Evolutionary conservation across 1,140 invertebrate genomes (phyloP), one percentile per base, ranked within the genome.

Genomic region (Drosophila tani): DNA sequence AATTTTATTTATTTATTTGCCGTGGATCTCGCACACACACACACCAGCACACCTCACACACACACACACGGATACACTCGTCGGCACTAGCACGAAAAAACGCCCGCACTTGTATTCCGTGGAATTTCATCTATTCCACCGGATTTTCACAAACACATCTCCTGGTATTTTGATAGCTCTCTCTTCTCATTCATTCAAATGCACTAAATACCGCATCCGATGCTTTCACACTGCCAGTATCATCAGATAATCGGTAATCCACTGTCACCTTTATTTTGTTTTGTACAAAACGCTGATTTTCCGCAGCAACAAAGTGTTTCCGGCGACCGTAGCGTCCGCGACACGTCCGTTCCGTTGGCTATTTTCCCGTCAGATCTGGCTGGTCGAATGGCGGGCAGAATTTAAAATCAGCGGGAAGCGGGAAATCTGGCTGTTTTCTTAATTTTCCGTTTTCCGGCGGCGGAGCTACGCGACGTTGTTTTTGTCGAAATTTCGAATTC

Each of bases 1-100:
- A 81, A 73, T 73, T 73, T 73, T 73, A 73, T 77, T 59, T 77
- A 77, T 77, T 77, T 77, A 77, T 77, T 79, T 79, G 51, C 65
- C 59, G 73, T 76, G 59, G 41, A 75, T 76, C 55, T 57, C 29
- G 56, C 67, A 47, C 41, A 74, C 71, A 71, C 60, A 67, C 53
- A 35, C 41, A 43, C 58, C 12, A n/a, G 6, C 45, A 45, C 17
- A 40, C 51, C 41, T 27, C 14, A 29, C 46, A 45, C 41, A 45
- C 41, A 57, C 32, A 45, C 46, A 21, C 53, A 64, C 69, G 40
- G 32, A 55, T 21, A 55, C 51, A 38, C 45, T 38, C 43, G 29
- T 38, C 43, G 29, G 50, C 50, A 29, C 32, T 14, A 3, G 41
- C 35, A 60, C 65, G 17, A 47, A 38, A 35, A 69, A 53, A 67